Evolutionary conservation across 2,888 invertebrate species (phyloP), one percentile per base, ranked within the genome.

Genomic region (Lordiphosa andalusiaca): DNA sequence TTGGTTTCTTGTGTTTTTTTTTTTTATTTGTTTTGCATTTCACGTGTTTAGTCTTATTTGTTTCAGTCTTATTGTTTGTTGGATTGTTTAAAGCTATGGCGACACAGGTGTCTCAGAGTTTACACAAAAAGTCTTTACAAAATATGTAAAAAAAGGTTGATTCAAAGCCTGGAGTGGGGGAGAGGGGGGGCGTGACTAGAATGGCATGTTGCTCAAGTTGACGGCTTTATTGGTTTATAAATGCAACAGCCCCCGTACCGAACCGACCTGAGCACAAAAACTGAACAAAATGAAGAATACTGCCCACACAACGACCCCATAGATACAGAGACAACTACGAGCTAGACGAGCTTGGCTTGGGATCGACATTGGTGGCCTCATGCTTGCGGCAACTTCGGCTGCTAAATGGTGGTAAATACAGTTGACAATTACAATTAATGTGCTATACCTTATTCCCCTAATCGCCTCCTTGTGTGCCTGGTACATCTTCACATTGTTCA

Each of bases 401-500:
- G 70, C 66, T 39, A 67, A 76, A 68, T 74, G 72, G 59, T 77
- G 71, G 81, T 67, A 72, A 74, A 60, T 61, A 75, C 66, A 59
- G 37, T 57, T 66, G 61, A 65, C 56, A 82, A 69, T 71, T 85
- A 73, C 69, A 83, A 82, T 87, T 83, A 87, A 80, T 87, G 83
- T 80, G 86, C 87, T 91, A 92, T 94, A 97, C 96, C 96, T 96
- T 92, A 99, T 95, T 91, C 98, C 98, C 90, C 99, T 94, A 84
- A 99, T 95, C 73, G 99, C 97, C 92, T 99, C 99, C 93, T 99
- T 99, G 91, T 99, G 99, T 56, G 99, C 99, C 91, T 99, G 99
- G 92, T 98, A 99, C 98, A 99, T 99, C 93, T 99, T 99, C 58
- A 99, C 99, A 91, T 99, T 99, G 92, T 99, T 99, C 99, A 99